Conservation (phyloP, 1,140 invertebrate species). For the Melipona quadrifasciata region DNA sequence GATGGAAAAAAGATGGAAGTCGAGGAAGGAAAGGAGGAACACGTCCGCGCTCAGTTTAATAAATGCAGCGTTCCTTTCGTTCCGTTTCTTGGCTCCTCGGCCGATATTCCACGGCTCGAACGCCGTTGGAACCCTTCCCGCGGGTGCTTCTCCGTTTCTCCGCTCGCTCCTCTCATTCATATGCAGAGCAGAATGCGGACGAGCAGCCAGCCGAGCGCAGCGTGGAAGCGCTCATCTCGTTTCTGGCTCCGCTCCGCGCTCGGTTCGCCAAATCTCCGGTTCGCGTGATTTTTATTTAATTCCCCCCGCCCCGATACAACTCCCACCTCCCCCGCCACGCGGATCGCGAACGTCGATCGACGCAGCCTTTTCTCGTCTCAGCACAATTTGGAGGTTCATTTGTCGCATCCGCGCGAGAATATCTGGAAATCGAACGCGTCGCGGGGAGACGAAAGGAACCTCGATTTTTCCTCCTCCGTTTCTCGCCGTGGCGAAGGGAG, state of each 20-base stretch:
- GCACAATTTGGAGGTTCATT: neutral
- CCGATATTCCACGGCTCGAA: conserved; percentile 49
- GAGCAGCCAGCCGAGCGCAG: conserved; percentile 45
- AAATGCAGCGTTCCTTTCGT: conserved; percentile 75
- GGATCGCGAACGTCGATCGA: too few relatives aligned
- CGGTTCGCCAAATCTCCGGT: conserved; percentile 67
- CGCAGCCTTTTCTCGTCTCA: neutral
- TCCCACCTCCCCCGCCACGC: too few relatives aligned
- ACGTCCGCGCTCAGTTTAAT: conserved; percentile 75
- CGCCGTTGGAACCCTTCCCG: neutral
- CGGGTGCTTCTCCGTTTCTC: neutral
- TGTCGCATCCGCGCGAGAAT: neutral
- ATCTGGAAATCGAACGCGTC: neutral
- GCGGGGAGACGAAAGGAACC: neutral
- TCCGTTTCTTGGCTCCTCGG: conserved; percentile 74
- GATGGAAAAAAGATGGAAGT: conserved; percentile 41
- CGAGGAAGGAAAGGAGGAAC: conserved; percentile 30
- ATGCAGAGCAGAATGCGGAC: conserved; percentile 67
- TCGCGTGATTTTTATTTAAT: conserved; percentile 76
- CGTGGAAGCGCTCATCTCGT: conserved; percentile 54
- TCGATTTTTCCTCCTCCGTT: too few relatives aligned
- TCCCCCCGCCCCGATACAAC: conserved; percentile 28
- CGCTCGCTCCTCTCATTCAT: conserved; percentile 66
- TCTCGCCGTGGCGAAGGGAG: too few relatives aligned
- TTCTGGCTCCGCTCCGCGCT: conserved; percentile 51